These are phyloP conservation scores for Amphiprion percula DNA, from an alignment of 2,113 vertebrate species.

Conservation along the genomic window DNA sequence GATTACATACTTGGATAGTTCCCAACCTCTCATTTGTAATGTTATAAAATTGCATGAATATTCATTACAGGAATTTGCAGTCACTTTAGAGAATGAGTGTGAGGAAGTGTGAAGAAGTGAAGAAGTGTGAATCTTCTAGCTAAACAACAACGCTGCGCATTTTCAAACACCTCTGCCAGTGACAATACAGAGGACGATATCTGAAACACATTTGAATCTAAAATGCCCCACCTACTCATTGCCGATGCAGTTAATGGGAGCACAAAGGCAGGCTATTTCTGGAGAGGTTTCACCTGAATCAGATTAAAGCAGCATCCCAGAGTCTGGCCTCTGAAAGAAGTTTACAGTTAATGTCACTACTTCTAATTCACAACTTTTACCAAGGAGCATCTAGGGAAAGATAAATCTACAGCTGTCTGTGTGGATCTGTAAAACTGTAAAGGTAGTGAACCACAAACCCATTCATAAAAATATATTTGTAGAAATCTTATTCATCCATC, in stretches of 20 bases:
- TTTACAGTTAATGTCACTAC: no score
- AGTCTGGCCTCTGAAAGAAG: no score
- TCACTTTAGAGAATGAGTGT: neutral
- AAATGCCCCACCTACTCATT: neutral
- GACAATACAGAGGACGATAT: neutral
- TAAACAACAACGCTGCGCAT: neutral
- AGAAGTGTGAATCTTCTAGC: no score
- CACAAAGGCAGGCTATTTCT: neutral
- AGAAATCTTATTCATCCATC: no score
- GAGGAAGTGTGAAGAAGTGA: neutral
- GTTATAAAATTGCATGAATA: neutral
- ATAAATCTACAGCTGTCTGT: no score
- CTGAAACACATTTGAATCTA: conserved; percentile 8
- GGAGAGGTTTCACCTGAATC: no score
- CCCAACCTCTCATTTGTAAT: neutral
- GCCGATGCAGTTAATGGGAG: neutral
- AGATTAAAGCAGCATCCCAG: no score
- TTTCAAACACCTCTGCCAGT: neutral
- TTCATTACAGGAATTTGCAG: neutral
- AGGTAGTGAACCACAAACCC: no score
- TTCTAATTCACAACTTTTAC: no score
- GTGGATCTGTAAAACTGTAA: no score
- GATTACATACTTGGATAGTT: neutral
- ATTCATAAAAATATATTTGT: no score
- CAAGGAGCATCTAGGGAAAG: no score